Percentiles rank a stretch among this genome's conserved stretches.
Conservation (phyloP, 2,888 invertebrate genomes). For the Leptogaster cylindrica region DNA sequence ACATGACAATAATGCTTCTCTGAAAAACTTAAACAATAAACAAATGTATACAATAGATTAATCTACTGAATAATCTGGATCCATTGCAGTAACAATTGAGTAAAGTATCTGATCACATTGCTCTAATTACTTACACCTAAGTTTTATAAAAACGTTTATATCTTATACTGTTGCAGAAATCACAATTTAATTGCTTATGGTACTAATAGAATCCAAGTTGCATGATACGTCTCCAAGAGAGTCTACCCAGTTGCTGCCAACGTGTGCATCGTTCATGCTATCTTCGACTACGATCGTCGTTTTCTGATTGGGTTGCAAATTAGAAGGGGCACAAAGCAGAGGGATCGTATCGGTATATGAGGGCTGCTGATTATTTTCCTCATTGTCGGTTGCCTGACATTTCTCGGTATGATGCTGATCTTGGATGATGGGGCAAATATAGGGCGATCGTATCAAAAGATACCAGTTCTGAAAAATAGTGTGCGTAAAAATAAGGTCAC, state of each 20-base stretch:
- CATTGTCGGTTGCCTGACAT: constrained; percentile 42
- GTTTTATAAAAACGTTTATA: constrained; percentile 32
- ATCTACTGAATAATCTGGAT: too few species aligned
- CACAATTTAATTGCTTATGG: constrained; percentile 49
- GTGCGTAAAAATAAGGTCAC: too few species aligned
- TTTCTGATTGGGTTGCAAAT: constrained; percentile 31
- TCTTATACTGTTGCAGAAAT: constrained; percentile 29
- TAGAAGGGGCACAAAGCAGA: constrained; percentile 46
- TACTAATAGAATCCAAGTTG: constrained; percentile 50
- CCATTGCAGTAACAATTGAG: too few species aligned
- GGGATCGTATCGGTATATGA: constrained; percentile 49
- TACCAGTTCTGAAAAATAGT: constrained; percentile 46
- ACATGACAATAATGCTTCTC: too few species aligned
- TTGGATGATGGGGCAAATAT: constrained; percentile 47
- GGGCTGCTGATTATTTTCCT: constrained; percentile 43
- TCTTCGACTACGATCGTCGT: constrained; percentile 45
- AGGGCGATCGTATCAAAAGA: constrained; percentile 45
- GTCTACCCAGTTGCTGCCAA: constrained; percentile 42
- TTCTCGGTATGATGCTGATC: constrained; percentile 47
- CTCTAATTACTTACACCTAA: constrained; percentile 19
- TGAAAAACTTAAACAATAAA: too few species aligned
- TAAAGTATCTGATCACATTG: constrained; percentile 34
- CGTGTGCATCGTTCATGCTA: constrained; percentile 43
- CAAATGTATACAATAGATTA: too few species aligned
- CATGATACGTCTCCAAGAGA: constrained; percentile 44